Evolutionary conservation across 37 sponge, comb jelly and placozoan genomes (phyloP).

Genomic region (Sycon ciliatum): DNA sequence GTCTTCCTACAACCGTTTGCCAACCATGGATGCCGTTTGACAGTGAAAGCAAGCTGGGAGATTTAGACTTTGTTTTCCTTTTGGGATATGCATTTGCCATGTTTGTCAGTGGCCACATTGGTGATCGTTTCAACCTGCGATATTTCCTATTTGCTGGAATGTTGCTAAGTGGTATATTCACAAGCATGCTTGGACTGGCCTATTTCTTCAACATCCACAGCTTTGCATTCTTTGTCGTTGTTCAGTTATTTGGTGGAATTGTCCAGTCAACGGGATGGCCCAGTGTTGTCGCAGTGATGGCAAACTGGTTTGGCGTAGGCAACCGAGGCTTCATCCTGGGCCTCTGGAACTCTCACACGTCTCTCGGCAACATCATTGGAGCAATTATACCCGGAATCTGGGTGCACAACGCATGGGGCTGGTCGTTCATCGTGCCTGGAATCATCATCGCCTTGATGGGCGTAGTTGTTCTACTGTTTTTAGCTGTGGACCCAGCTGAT

Average conservation of each 20-base stretch:
- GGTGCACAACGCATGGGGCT: conserved; percentile 41
- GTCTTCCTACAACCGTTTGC: too few species aligned
- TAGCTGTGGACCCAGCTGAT: too few species aligned
- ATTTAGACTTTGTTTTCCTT: not conserved
- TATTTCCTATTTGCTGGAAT: conserved; percentile 80
- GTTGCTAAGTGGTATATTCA: conserved; percentile 47
- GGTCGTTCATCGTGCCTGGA: conserved; percentile 47
- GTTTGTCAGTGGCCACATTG: conserved; percentile 67
- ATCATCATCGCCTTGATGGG: conserved; percentile 39
- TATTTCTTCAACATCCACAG: conserved; percentile 67
- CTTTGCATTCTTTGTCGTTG: conserved; percentile 65
- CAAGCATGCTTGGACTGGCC: conserved; percentile 51
- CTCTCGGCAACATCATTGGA: conserved; percentile 90
- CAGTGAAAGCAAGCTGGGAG: too few species aligned
- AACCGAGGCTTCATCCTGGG: conserved; percentile 89
- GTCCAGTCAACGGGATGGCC: conserved; percentile 87
- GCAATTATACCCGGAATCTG: conserved; percentile 73
- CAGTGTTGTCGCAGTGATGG: conserved; percentile 74
- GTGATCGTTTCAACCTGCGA: conserved; percentile 67
- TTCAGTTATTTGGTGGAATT: conserved; percentile 68
- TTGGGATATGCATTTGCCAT: not conserved
- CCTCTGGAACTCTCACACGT: conserved; percentile 86
- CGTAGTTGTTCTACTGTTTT: conserved; percentile 32
- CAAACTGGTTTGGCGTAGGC: conserved; percentile 78
- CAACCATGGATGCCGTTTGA: too few species aligned